Evolutionary conservation across 2,113 vertebrate genomes (phyloP), one percentile per base, ranked within the genome.

Genomic region (Ailuropoda melanoleuca): DNA sequence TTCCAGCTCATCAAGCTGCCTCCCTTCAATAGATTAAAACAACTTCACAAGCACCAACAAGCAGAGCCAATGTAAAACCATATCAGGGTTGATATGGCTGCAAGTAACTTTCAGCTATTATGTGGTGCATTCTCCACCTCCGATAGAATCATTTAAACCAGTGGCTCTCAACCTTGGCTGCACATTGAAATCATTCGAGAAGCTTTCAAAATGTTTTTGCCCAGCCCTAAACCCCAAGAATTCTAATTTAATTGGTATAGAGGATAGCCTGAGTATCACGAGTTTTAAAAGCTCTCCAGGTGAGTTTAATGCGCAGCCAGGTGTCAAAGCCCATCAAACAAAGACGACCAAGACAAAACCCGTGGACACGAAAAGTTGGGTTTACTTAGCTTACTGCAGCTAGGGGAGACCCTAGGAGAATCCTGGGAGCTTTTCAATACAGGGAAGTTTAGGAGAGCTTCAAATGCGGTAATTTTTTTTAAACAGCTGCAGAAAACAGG

Each of bases 1-100:
- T 97, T 97, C 90, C 95, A 97, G 75, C 53, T 95, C 93, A 95
- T 85, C 68, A 72, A 43, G 48, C 64, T 94, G 89, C 53, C 46
- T 95, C 34, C 77, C 72, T 93, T 93, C 9, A 0, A 91, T 23
- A 88, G 72, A 92, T 92, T 74, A 96, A 89, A 64, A 91, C 58
- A 74, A 95, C n/a, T 85, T 95, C 66, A 78, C 77, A 89, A 81
- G 48, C 70, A 94, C 82, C 86, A 72, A 82, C 83, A 95, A 91
- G 46, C 75, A 94, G 74, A 87, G 24, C 11, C 39, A 29, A 39
- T 75, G 21, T 75, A 96, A 53, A 15, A 29, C 29, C 86, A 1
- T 81, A 81, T 34, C 34, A 74, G 43, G 19, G 48, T 80, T 68
- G 75, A 70, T 95, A 88, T 80, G 21, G 19, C 48, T 88, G 29